Evolutionary conservation across 2,113 vertebrate genomes (phyloP).

Genomic region (Ceyx cyanopectus): DNA sequence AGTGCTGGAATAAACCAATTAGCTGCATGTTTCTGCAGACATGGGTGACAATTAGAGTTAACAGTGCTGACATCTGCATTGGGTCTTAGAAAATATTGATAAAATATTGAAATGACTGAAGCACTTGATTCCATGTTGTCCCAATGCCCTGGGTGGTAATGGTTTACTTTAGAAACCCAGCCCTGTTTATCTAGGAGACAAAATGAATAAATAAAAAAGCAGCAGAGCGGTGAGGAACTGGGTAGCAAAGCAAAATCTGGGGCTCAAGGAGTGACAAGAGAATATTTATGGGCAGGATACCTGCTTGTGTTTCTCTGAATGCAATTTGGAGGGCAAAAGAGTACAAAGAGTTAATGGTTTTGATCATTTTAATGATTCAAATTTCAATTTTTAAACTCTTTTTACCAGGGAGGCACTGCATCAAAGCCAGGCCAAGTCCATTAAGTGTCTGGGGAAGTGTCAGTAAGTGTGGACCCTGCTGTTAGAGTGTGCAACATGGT

Average conservation of each 20-base stretch:
- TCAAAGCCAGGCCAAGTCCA: neutral
- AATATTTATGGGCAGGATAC: neutral
- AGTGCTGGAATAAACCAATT: neutral
- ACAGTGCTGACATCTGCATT: neutral
- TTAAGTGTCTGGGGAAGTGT: neutral
- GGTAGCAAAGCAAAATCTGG: neutral
- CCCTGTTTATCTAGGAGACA: neutral
- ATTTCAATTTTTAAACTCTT: too few relatives aligned
- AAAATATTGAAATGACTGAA: neutral
- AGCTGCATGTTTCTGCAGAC: neutral
- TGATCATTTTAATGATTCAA: too few relatives aligned
- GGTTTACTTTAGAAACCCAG: neutral
- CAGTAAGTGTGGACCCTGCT: constrained; percentile 15
- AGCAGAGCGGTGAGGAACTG: neutral
- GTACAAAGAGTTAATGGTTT: neutral
- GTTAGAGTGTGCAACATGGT: neutral
- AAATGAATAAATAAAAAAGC: neutral
- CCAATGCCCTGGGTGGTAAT: fast-evolving
- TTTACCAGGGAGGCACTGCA: neutral
- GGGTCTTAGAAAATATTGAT: neutral
- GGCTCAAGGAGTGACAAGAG: neutral
- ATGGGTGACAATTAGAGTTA: neutral
- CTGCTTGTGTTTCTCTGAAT: neutral
- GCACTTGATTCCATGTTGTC: neutral
- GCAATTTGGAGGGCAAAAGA: neutral